Base-by-base conservation (phyloP, 2,113 vertebrate genomes). In the Caranx ignobilis region DNA sequence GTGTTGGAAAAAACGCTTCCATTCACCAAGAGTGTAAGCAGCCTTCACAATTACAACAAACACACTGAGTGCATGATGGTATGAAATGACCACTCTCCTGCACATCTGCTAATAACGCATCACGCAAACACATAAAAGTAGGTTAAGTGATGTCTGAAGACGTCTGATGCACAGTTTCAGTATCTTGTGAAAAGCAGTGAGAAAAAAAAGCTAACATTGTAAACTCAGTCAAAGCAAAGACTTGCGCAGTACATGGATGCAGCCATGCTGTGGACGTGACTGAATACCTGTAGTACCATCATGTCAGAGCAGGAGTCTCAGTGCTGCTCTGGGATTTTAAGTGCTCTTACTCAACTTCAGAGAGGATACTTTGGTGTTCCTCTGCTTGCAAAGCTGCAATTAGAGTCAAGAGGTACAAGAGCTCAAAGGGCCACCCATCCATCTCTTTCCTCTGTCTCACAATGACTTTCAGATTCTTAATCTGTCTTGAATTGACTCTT, bases 321-420 rank as follows among this genome's bases (percentile, higher is more conserved):
- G 61, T 47, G 12, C 21, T 60, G 31, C 11, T 10, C 64, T 52
- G 60, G 16, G 31, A 55, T 32, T 69, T 4, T 48, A 71, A 41
- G 12, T 60, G 73, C 79, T 76, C 67, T 76, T 43, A 39, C 43
- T 71, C 43, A 48, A 48, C 67, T 69, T 34, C 45, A 34, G 19
- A 76, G 72, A 69, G 50, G 56, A 60, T 18, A 32, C 75, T 76
- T 57, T 9, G 32, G 26, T 75, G 55, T 70, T 70, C 59, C 35
- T 48, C 39, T 26, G 31, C 31, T n/a, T 13, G 12, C 26, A 73
- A 72, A 70, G 16, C 47, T 55, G 37, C 70, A 81, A 78, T 85
- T 88, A 84, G 5, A 68, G 43, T 75, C 67, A 85, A 83, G 67
- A 81, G 71, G 59, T 62, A 48, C 6, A 71, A 15, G 56, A 34